Percentiles rank a stretch among this genome's conserved stretches.
Conservation (phyloP, 2,797 vertebrate species). For the Leptodactylus fallax region DNA sequence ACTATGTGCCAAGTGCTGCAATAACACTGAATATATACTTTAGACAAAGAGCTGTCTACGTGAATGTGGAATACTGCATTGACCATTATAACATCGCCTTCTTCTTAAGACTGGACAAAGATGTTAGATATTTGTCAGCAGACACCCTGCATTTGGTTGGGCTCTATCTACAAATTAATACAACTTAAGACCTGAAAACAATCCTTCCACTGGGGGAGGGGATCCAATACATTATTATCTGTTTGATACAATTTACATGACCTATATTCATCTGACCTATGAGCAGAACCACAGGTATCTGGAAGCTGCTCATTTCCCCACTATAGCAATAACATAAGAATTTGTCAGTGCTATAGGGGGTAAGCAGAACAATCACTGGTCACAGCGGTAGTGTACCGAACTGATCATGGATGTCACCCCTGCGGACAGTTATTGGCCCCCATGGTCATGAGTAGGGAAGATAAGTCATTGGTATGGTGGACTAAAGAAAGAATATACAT, state of each 20-base stretch:
- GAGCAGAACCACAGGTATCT: not conserved
- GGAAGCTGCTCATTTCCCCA: too few relatives aligned
- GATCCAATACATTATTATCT: not conserved
- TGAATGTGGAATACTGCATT: not conserved
- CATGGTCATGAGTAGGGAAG: not conserved
- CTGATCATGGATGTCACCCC: not conserved
- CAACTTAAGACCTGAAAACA: not conserved
- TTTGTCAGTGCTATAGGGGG: not conserved
- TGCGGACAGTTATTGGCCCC: not conserved
- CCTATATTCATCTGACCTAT: not conserved
- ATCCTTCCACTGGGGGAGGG: not conserved
- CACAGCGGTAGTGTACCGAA: not conserved
- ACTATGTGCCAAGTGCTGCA: constrained; percentile 6
- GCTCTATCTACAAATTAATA: not conserved
- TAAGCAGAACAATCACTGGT: not conserved
- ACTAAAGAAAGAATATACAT: not conserved
- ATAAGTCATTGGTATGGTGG: not conserved
- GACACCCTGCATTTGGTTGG: not conserved
- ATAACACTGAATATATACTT: not conserved
- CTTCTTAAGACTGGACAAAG: too few relatives aligned
- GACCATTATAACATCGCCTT: not conserved
- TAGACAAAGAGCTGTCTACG: not conserved
- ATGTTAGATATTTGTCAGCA: not conserved
- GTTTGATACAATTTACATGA: not conserved
- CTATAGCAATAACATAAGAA: too few relatives aligned